These are phyloP conservation scores for Augochlorella aurata DNA, from an alignment of 2,888 invertebrate genomes.

Conservation along the genomic window DNA sequence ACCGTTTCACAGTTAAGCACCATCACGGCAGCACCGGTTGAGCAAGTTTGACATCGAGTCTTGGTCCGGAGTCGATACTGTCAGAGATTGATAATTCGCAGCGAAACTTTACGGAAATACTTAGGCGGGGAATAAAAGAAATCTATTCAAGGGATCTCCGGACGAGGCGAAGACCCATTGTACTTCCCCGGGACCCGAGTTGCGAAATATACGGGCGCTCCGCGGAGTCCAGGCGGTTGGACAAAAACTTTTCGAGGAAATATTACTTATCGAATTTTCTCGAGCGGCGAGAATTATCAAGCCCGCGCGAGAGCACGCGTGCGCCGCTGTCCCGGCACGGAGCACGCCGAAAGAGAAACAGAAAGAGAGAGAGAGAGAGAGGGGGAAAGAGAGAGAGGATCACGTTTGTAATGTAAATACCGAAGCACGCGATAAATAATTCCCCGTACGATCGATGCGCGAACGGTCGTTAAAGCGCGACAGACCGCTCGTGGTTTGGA, in stretches of 20 bases:
- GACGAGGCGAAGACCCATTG: background rate
- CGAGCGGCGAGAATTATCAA: slow-evolving; percentile 8
- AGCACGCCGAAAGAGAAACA: background rate
- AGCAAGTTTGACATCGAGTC: slow-evolving; percentile 1
- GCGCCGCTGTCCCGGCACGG: background rate
- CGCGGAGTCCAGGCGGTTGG: background rate
- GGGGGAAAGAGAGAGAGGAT: background rate
- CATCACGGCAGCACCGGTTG: background rate
- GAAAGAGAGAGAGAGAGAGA: background rate
- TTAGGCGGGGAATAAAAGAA: background rate
- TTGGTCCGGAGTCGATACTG: background rate
- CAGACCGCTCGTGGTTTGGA: slow-evolving; percentile 25
- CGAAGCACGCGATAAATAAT: slow-evolving; percentile 29
- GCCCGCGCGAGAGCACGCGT: too few relatives aligned
- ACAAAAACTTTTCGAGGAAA: background rate
- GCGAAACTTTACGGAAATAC: background rate
- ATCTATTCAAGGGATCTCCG: slow-evolving; percentile 3
- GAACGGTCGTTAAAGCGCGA: slow-evolving; percentile 29
- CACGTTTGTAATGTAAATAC: slow-evolving; percentile 35
- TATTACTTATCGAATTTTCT: slow-evolving; percentile 17
- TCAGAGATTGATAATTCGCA: slow-evolving; percentile 17
- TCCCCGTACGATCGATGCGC: slow-evolving; percentile 32
- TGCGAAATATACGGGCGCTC: background rate
- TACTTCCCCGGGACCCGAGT: background rate
- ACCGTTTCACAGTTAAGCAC: background rate